Conservation (phyloP, 2,113 vertebrate genomes). For the Otus sunia region DNA sequence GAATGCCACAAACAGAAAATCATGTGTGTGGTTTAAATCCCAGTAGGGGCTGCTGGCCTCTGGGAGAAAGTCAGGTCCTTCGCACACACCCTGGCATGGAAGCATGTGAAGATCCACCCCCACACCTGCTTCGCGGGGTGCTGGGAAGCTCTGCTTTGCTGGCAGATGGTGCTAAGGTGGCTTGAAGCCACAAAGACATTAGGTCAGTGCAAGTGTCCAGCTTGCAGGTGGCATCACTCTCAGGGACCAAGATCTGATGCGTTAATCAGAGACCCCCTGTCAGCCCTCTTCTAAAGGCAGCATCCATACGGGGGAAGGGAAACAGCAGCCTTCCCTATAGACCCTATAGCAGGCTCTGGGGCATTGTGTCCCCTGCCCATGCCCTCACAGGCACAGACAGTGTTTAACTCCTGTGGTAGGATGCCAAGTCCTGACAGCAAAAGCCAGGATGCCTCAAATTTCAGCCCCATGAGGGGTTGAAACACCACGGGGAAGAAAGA, state of each 20-base stretch:
- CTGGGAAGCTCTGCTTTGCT: neutral
- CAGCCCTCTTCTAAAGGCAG: neutral
- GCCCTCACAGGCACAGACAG: rapidly evolving
- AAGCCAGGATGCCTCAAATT: neutral
- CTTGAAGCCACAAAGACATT: slow-evolving; percentile 10
- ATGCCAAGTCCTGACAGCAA: neutral
- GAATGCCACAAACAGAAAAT: neutral
- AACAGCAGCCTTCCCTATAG: neutral
- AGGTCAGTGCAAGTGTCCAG: neutral
- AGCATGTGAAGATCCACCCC: neutral
- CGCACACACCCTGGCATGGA: neutral
- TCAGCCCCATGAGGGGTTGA: neutral
- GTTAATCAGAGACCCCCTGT: neutral
- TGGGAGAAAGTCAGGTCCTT: neutral
- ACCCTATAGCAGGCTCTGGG: too few relatives aligned
- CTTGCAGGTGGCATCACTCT: neutral
- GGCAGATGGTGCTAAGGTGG: slow-evolving; percentile 5
- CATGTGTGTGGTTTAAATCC: rapidly evolving
- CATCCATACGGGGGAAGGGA: neutral
- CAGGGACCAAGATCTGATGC: neutral
- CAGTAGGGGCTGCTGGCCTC: neutral
- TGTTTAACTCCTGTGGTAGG: neutral
- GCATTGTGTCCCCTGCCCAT: too few relatives aligned
- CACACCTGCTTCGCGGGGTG: neutral
- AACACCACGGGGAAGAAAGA: rapidly evolving